Evolutionary conservation across 2,113 vertebrate genomes (phyloP), one percentile per base, ranked within the genome.

Genomic region (Pterophyllum scalare): DNA sequence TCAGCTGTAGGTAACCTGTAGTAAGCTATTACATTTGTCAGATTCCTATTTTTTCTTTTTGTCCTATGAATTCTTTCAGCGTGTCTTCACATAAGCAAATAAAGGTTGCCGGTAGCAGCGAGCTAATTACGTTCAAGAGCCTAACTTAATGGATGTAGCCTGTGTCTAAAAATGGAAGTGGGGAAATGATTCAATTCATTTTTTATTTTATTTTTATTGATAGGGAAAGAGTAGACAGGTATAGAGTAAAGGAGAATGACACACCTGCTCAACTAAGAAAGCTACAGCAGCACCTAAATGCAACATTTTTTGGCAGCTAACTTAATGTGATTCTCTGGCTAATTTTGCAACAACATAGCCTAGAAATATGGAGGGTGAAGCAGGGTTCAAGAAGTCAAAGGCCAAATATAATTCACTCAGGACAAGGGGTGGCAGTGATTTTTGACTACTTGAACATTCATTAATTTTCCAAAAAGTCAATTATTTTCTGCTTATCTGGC

Each of bases 241-340:
- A 19, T 2, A 67, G 6, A 26, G 14, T 0, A 26, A 67, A 1
- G 38, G 0, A 3, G 22, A 26, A 43, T 67, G 22, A 11, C 14
- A 26, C 62, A 33, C 33, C 33, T 33, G 33, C 33, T 46, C 62
- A 46, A 14, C n/a, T 22, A 11, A 67, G 38, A 67, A 22, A 26
- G 38, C 62, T 46, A 46, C 46, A 26, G 22, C 7, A 14, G 22
- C 62, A 46, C 38, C 62, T 67, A 22, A 46, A 26, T 46, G 62
- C 38, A 67, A 14, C 7, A 43, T 67, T 67, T 67, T 19, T 14
- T 26, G 64, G 24, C 11, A 40, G 9, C 11, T 14, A 17, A 49
- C 3, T 46, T 4, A 49, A 17, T 49, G 5, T 7, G 46, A 49
- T 49, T 6, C 19, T 49, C 15, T 49, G 2, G 5, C 15, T 49